A percentile compares a stretch with the other conserved stretches of the same genome.
These are phyloP conservation scores for Antheraea mylitta DNA, from an alignment of 1,140 invertebrate species.

Conservation along the genomic window DNA sequence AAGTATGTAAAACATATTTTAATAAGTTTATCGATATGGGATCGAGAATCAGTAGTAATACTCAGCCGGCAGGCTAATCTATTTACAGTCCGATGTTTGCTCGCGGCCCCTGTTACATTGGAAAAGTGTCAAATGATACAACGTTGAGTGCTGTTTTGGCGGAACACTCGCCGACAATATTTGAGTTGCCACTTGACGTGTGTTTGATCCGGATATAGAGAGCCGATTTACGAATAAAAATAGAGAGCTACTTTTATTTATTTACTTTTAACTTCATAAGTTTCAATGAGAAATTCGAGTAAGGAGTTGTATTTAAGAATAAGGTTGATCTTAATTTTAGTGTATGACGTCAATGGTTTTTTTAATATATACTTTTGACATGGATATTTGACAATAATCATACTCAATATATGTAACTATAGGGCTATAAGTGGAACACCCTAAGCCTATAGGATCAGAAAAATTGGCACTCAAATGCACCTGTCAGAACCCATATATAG, in stretches of 20 bases:
- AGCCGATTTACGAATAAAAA: conserved; percentile 8
- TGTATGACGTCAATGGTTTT: too few species aligned
- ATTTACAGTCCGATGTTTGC: conserved; percentile 41
- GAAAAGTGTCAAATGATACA: conserved; percentile 41
- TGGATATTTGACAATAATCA: too few species aligned
- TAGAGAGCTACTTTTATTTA: neutral
- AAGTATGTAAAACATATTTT: too few species aligned
- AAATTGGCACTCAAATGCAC: too few species aligned
- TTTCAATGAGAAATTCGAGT: too few species aligned
- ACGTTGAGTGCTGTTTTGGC: conserved; percentile 31
- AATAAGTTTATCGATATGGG: neutral
- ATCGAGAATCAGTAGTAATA: neutral
- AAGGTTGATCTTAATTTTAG: too few species aligned
- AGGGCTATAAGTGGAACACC: too few species aligned
- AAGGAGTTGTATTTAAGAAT: too few species aligned
- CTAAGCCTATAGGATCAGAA: too few species aligned
- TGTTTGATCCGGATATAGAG: conserved; percentile 26
- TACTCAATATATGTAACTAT: too few species aligned
- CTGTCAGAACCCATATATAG: too few species aligned
- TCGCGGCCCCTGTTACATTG: conserved; percentile 31
- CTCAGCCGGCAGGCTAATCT: conserved; percentile 21
- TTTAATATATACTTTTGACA: too few species aligned
- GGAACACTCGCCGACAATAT: conserved; percentile 46
- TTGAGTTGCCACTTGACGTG: conserved; percentile 52
- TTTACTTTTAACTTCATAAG: neutral